Conservation (phyloP, 30 jellyfish, hydroid and myxozoan genomes). For the Sanderia malayensis region DNA sequence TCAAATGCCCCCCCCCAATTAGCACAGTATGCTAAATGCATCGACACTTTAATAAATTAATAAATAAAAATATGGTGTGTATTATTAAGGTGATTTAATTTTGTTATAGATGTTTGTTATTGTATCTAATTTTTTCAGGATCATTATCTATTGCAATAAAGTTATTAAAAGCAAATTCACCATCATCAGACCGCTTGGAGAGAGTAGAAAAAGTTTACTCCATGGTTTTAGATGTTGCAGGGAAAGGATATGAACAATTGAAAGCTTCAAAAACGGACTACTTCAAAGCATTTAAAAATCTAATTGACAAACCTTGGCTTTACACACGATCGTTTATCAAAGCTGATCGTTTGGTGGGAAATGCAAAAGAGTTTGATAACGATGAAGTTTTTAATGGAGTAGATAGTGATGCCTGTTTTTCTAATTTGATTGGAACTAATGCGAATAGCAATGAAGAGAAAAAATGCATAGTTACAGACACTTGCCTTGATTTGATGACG, state of each 20-base stretch:
- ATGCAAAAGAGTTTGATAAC: neutral
- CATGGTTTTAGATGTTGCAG: neutral
- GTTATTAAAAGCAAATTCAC: neutral
- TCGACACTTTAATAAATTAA: too few relatives aligned
- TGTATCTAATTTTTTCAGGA: neutral
- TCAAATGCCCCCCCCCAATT: too few relatives aligned
- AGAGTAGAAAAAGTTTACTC: neutral
- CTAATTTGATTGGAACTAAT: neutral
- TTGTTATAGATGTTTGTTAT: too few relatives aligned
- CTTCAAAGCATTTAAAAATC: neutral
- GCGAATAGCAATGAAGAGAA: neutral
- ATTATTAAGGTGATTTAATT: too few relatives aligned
- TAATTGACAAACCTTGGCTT: neutral
- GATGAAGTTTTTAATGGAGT: neutral
- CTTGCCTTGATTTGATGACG: slow-evolving; percentile 2
- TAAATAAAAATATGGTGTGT: too few relatives aligned
- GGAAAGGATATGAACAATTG: neutral
- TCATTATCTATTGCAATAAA: neutral
- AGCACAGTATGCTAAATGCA: too few relatives aligned
- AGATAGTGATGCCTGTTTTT: neutral
- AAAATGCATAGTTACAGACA: slow-evolving; percentile 8
- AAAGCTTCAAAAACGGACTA: neutral
- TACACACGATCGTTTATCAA: neutral
- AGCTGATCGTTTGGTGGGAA: neutral
- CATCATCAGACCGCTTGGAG: neutral